These are phyloP conservation scores for Girardinus metallicus DNA, from an alignment of 2,797 vertebrate species.

Conservation along the genomic window DNA sequence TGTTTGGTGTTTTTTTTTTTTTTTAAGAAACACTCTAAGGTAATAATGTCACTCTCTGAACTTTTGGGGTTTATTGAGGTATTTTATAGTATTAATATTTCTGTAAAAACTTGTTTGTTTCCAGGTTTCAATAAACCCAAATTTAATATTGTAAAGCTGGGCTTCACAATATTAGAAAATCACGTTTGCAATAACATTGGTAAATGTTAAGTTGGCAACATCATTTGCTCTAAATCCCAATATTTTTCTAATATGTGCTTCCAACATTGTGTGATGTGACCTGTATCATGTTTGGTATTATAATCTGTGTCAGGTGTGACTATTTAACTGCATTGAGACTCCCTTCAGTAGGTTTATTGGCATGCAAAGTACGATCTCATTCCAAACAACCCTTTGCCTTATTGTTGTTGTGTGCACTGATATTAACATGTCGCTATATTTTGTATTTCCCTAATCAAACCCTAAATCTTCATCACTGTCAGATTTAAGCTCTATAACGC, in stretches of 20 bases:
- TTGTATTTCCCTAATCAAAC: not conserved
- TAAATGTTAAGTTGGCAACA: not conserved
- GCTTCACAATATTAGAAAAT: not conserved
- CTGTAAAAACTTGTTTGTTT: not conserved
- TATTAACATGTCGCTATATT: not conserved
- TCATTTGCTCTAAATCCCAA: not conserved
- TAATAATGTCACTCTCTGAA: not conserved
- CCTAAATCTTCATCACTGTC: not conserved
- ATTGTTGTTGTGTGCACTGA: not conserved
- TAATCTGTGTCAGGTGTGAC: not conserved
- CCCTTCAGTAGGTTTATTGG: not conserved
- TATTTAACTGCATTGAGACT: not conserved
- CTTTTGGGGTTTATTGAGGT: not conserved
- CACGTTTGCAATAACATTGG: not conserved
- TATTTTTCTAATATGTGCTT: not conserved
- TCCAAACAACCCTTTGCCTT: not conserved
- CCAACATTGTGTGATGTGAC: not conserved
- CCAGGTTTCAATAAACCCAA: not conserved
- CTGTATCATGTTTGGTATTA: not conserved
- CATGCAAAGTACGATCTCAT: not conserved
- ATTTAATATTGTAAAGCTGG: too few species aligned
- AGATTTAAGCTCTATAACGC: not conserved
- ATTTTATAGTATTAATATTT: not conserved
- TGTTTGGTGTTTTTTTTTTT: not conserved
- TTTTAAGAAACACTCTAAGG: not conserved